Base-by-base conservation (phyloP, 1,140 invertebrate genomes). In the Lepidurus arcticus region DNA sequence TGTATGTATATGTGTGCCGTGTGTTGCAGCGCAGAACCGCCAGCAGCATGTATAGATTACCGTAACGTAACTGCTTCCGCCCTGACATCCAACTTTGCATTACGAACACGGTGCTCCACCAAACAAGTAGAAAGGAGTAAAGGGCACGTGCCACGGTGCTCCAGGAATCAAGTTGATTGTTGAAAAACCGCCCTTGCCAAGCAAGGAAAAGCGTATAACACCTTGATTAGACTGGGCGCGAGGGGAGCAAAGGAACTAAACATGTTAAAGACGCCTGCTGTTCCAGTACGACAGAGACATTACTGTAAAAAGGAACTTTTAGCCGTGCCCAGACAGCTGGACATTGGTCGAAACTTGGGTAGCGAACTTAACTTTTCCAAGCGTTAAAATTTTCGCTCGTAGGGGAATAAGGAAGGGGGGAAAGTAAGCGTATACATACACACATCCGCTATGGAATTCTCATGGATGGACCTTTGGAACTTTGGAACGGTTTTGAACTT, bases 51-150 rank as follows among this genome's bases (percentile, higher is more conserved):
- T 65, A 65, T 65, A 65, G 53, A 65, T 65, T 65, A 65, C 53
- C 53, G 53, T 65, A 65, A 65, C 53, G 16, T 65, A 65, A 65
- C 53, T 65, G 53, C 53, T 65, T 65, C 53, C 53, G 53, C 13
- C 53, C 53, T 65, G 53, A 65, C 53, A 65, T 65, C 53, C 53
- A 21, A 65, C 53, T 65, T 65, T 65, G 53, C 53, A 65, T 65
- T 65, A 65, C 21, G 53, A 34, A 21, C 53, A 65, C 53, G 53
- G 53, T 21, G 21, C 21, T 13, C 16, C 21, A 65, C n/a, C 53
- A 9, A 65, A 65, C 53, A 65, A 65, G 53, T 7, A 65, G 13
- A 21, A 65, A 9, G 53, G 53, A 65, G 53, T 21, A 13, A 65
- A 65, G 0, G 53, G 53, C 53, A 65, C 53, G 53, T 65, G 53